Evolutionary conservation across 2,888 invertebrate species (phyloP).

Genomic region (Pterobdella sp.): DNA sequence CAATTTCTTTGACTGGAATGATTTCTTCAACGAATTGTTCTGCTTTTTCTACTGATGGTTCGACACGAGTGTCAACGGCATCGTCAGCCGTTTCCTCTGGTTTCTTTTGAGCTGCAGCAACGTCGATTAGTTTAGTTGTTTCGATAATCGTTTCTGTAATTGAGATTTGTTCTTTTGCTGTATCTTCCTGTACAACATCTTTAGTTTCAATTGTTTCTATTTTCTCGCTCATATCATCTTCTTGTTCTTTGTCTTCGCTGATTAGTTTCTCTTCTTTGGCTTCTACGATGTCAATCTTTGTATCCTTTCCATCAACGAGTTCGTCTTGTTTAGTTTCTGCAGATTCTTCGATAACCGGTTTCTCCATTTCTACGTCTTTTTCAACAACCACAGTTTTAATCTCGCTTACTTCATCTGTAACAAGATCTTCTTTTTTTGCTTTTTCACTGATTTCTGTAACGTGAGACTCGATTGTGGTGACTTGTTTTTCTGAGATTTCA

Average conservation of each 20-base stretch:
- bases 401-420: neutral
- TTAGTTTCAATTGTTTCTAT: neutral
- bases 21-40: neutral
- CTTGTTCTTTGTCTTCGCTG: neutral
- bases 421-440: neutral
- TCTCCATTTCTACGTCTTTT: neutral
- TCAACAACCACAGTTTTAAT: neutral
- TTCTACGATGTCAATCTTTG: neutral
- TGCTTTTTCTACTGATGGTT: too few relatives aligned
- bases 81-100: neutral
- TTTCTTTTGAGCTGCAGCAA: neutral
- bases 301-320: neutral
- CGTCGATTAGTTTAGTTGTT: neutral
- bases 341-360: too few relatives aligned
- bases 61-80: too few relatives aligned
- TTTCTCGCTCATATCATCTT: neutral
- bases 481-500: neutral
- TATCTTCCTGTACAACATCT: too few relatives aligned
- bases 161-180: too few relatives aligned
- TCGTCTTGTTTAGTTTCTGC: slow-evolving; percentile 10
- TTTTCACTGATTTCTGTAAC: neutral
- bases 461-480: neutral
- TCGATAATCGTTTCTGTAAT: neutral
- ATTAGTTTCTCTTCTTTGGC: neutral
- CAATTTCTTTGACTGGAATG: neutral